phyloP scores from a whole-genome alignment of 2,888 invertebrate genomes.

The Acanthosepion esculentum region DNA sequence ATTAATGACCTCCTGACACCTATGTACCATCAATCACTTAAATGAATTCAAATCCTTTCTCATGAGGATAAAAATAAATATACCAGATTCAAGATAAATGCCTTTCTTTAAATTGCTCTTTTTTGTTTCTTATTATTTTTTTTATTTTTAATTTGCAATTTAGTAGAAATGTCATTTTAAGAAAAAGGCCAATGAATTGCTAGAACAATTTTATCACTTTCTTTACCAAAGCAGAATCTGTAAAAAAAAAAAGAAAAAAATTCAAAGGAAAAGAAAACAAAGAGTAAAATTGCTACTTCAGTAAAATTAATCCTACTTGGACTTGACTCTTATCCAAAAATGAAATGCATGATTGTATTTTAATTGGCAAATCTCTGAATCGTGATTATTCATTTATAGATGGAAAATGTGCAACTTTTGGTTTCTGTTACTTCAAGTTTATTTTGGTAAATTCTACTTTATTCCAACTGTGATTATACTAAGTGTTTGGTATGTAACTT shows the following conservation, averaged over 20 bases:
- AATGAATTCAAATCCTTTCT: conserved; percentile 33
- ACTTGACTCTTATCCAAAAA: background rate
- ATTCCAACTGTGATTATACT: too few species aligned
- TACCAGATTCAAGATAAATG: background rate
- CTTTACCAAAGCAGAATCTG: background rate
- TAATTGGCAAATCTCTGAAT: background rate
- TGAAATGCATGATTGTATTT: background rate
- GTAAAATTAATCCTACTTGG: too few species aligned
- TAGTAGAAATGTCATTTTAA: background rate
- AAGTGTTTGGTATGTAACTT: too few species aligned
- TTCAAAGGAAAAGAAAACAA: too few species aligned
- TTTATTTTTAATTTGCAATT: background rate
- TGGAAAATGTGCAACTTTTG: background rate
- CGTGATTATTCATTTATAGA: conserved; percentile 16
- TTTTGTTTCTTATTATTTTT: background rate
- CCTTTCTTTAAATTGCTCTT: background rate
- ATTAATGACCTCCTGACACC: background rate
- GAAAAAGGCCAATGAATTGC: background rate
- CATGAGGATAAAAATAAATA: background rate
- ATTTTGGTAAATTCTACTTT: too few species aligned
- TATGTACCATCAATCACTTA: background rate
- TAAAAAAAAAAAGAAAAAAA: background rate
- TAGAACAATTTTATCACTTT: background rate
- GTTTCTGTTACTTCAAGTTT: background rate
- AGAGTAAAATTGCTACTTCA: too few species aligned